Percentiles rank a stretch among this genome's conserved stretches.
phyloP scores from a whole-genome alignment of 2,113 vertebrate genomes.

The Muscicapa adusta region DNA sequence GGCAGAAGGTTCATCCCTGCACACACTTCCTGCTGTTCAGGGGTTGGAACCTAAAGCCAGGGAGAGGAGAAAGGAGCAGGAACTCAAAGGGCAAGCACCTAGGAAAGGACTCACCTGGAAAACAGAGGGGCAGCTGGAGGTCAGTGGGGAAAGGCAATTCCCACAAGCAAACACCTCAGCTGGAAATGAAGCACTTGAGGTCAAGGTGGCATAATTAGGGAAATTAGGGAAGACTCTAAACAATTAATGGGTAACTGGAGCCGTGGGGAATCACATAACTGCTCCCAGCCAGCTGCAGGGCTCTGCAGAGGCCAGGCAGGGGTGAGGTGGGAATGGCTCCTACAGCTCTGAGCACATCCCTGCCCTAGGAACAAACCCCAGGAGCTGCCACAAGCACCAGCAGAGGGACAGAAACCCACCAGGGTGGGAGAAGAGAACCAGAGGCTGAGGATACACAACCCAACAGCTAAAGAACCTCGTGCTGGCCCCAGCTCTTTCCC shows the following conservation, averaged over 20 bases:
- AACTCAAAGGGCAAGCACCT: background rate
- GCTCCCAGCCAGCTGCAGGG: background rate
- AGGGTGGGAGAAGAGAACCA: background rate
- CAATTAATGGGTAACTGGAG: background rate
- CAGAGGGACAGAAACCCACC: background rate
- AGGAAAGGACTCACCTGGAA: background rate
- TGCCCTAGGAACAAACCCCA: fast-evolving
- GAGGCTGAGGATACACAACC: fast-evolving
- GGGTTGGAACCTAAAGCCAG: background rate
- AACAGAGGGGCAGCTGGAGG: background rate
- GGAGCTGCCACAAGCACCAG: background rate
- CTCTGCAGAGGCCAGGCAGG: background rate
- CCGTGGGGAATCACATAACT: fast-evolving
- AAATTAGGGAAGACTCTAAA: background rate
- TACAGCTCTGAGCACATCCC: fast-evolving
- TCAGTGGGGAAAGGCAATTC: background rate
- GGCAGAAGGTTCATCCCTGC: background rate
- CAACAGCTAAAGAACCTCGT: fast-evolving
- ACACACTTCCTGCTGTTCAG: fast-evolving
- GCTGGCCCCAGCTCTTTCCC: no score
- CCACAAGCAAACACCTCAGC: background rate
- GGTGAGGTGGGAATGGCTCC: fast-evolving
- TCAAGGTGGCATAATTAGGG: background rate
- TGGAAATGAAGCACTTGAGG: background rate
- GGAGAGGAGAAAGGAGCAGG: background rate